Conservation (phyloP, 1,140 invertebrate species). For the Adelges cooleyi region DNA sequence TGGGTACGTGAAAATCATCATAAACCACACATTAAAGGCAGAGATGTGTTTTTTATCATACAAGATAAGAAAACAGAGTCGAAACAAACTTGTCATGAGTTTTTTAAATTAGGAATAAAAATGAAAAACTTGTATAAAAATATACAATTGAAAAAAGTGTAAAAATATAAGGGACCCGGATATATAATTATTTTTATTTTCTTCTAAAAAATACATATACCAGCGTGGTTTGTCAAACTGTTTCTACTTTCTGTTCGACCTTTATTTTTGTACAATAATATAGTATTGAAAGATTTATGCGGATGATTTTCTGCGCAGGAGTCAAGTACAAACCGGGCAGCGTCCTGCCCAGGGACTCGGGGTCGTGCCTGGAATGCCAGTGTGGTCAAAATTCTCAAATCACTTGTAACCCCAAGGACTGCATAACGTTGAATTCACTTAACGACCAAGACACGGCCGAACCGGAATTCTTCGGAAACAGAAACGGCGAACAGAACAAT, state of each 20-base stretch:
- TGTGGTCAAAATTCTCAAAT: conserved; percentile 52
- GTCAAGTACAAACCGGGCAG: conserved; percentile 50
- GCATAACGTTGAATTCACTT: conserved; percentile 19
- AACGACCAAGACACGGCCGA: neutral
- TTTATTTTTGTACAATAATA: too few species aligned
- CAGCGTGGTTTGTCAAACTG: neutral
- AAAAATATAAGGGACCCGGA: neutral
- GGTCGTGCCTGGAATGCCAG: conserved; percentile 55
- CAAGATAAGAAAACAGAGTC: neutral
- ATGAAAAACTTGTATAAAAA: neutral
- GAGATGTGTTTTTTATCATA: neutral
- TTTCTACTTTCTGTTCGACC: too few species aligned
- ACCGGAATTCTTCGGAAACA: conserved; percentile 32
- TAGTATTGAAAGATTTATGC: too few species aligned
- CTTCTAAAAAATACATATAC: neutral
- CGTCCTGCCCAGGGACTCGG: conserved; percentile 51
- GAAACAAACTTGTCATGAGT: neutral
- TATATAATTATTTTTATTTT: neutral
- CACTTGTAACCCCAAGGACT: conserved; percentile 50
- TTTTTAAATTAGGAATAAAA: neutral
- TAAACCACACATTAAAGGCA: neutral
- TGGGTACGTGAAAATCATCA: neutral
- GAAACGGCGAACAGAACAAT: conserved; percentile 39
- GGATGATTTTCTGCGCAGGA: conserved; percentile 38
- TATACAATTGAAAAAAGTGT: neutral